A percentile compares a stretch with the other conserved stretches of the same genome.
Evolutionary conservation across 1,140 invertebrate species (phyloP).

Genomic region (Megalopta genalis): DNA sequence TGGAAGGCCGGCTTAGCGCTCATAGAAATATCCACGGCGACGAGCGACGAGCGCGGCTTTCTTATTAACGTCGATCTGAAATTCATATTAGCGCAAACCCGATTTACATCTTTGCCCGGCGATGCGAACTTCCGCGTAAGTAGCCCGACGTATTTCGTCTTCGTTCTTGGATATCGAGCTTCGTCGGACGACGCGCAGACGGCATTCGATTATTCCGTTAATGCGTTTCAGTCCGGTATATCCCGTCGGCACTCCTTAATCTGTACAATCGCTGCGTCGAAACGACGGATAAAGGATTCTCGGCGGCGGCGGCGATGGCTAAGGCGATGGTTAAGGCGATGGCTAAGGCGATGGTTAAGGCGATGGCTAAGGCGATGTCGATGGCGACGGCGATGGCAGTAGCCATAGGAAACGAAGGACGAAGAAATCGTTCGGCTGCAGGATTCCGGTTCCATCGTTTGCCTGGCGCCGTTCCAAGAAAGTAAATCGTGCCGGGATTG

Average conservation of each 20-base stretch:
- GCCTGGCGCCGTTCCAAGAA: slow-evolving; percentile 59
- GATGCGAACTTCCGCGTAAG: slow-evolving; percentile 35
- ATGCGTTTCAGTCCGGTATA: slow-evolving; percentile 43
- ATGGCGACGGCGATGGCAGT: neutral
- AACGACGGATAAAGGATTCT: slow-evolving; percentile 50
- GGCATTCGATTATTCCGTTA: slow-evolving; percentile 51
- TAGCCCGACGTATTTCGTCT: slow-evolving; percentile 11
- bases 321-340: neutral
- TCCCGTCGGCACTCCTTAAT: too few species aligned
- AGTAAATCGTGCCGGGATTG: slow-evolving; percentile 64
- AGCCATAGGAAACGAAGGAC: slow-evolving; percentile 49
- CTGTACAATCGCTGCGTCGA: slow-evolving; percentile 36
- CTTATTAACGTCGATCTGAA: slow-evolving; percentile 51
- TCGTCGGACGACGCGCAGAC: neutral
- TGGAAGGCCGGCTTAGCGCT: slow-evolving; percentile 20
- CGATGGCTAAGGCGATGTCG: slow-evolving; percentile 11
- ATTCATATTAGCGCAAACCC: slow-evolving; percentile 38
- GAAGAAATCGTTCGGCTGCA: slow-evolving; percentile 59
- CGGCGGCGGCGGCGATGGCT: neutral
- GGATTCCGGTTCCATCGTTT: slow-evolving; percentile 57
- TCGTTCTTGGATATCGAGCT: neutral
- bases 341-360: neutral
- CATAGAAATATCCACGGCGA: slow-evolving; percentile 34
- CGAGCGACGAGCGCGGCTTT: slow-evolving; percentile 3
- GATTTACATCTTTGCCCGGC: slow-evolving; percentile 38